phyloP scores from a whole-genome alignment of 37 sponge, comb jelly and placozoan species.

The Halichondria panicea region DNA sequence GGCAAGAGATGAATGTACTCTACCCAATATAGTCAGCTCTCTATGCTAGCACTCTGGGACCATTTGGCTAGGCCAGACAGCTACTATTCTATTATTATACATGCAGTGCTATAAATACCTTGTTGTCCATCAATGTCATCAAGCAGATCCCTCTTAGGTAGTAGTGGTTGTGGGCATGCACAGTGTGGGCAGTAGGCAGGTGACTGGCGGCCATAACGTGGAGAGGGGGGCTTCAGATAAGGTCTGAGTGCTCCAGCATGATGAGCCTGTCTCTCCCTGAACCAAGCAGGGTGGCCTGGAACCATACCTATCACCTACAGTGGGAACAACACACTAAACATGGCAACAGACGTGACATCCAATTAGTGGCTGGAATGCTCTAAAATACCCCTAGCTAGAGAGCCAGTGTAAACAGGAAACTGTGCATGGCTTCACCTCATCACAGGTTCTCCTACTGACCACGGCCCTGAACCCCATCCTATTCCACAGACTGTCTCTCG shows the following conservation, averaged over 20 bases:
- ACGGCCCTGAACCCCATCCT: constrained; percentile 78
- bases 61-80: too few relatives aligned
- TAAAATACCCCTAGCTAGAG: background rate
- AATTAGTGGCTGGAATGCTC: background rate
- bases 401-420: background rate
- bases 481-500: constrained; percentile 72
- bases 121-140: constrained; percentile 64
- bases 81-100: too few relatives aligned
- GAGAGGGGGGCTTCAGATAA: constrained; percentile 30
- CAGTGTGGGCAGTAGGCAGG: constrained; percentile 50
- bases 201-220: constrained; percentile 49
- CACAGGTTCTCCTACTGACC: constrained; percentile 83
- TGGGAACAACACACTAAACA: background rate
- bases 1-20: too few relatives aligned
- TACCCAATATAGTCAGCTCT: too few relatives aligned
- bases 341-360: background rate
- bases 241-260: constrained; percentile 73
- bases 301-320: constrained; percentile 72
- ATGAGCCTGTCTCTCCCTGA: constrained; percentile 33
- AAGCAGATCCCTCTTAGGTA: constrained; percentile 17
- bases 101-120: too few relatives aligned
- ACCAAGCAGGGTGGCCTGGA: constrained; percentile 68
- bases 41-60: too few relatives aligned
- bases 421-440: constrained; percentile 56
- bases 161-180: constrained; percentile 13